Evolutionary conservation across 2,888 invertebrate species (phyloP).

Genomic region (Spilosoma lubricipeda): DNA sequence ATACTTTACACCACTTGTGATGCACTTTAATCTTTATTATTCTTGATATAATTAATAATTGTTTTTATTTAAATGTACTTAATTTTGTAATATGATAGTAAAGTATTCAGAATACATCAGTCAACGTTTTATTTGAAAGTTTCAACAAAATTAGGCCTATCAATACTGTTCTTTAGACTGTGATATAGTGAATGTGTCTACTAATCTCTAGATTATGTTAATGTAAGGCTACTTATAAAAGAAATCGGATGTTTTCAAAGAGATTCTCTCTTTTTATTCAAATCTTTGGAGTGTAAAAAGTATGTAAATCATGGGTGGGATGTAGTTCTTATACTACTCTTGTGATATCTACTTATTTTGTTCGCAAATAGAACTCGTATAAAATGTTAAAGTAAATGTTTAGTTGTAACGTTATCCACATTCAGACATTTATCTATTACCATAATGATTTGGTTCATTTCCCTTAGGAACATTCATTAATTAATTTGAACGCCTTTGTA

Average conservation of each 20-base stretch:
- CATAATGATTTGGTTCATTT: too few species aligned
- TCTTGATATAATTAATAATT: neutral
- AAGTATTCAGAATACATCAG: conserved; percentile 28
- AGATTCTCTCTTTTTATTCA: conserved; percentile 56
- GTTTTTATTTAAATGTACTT: neutral
- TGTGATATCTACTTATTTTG: neutral
- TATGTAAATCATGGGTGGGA: conserved; percentile 58
- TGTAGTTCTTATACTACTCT: conserved; percentile 25
- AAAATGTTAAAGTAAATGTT: neutral
- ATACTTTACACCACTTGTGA: neutral
- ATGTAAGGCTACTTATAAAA: conserved; percentile 58
- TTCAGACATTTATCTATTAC: neutral
- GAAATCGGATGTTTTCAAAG: conserved; percentile 51
- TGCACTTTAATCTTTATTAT: neutral
- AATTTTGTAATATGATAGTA: neutral
- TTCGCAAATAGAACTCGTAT: neutral
- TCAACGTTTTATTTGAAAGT: conserved; percentile 29
- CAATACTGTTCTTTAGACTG: conserved; percentile 22
- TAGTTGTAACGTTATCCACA: neutral
- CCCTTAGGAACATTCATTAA: too few species aligned
- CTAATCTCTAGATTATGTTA: conserved; percentile 68
- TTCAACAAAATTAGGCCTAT: conserved; percentile 26
- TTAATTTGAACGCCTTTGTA: too few species aligned
- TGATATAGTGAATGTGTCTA: conserved; percentile 40
- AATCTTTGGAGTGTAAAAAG: conserved; percentile 58